These are phyloP conservation scores for Crotophaga sulcirostris DNA, from an alignment of 2,113 vertebrate genomes.

Conservation along the genomic window DNA sequence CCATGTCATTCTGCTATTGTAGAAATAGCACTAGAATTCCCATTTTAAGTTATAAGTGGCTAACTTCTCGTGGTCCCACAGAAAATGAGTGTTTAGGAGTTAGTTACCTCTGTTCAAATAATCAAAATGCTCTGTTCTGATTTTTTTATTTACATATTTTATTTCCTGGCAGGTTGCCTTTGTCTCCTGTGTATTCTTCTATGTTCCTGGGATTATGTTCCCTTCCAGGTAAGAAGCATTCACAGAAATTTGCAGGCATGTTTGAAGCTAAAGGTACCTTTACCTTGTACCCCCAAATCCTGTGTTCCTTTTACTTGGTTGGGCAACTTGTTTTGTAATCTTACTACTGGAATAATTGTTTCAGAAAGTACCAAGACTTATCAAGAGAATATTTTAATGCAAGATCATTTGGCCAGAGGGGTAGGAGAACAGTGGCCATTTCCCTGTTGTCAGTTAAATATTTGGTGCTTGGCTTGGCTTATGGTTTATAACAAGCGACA, in stretches of 20 bases:
- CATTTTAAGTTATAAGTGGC: not conserved
- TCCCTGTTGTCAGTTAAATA: not conserved
- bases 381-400: not conserved
- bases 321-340: not conserved
- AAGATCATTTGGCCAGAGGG: not conserved
- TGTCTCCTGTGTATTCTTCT: constrained; percentile 78
- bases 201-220: constrained; percentile 86
- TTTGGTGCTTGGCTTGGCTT: not conserved
- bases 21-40: not conserved
- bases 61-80: not conserved
- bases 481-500: not conserved
- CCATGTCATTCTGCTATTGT: too few relatives aligned
- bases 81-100: not conserved
- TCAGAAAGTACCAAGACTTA: not conserved
- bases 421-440: accelerated
- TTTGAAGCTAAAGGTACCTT: not conserved
- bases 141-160: not conserved
- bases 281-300: not conserved
- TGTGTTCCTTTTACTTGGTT: not conserved
- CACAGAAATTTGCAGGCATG: not conserved
- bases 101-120: not conserved
- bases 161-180: constrained; percentile 76
- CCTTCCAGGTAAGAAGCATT: constrained; percentile 81
- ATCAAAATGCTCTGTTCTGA: not conserved
- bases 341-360: not conserved